These are phyloP conservation scores for Terrapene triunguis DNA, from an alignment of 2,113 vertebrate genomes.

Conservation along the genomic window DNA sequence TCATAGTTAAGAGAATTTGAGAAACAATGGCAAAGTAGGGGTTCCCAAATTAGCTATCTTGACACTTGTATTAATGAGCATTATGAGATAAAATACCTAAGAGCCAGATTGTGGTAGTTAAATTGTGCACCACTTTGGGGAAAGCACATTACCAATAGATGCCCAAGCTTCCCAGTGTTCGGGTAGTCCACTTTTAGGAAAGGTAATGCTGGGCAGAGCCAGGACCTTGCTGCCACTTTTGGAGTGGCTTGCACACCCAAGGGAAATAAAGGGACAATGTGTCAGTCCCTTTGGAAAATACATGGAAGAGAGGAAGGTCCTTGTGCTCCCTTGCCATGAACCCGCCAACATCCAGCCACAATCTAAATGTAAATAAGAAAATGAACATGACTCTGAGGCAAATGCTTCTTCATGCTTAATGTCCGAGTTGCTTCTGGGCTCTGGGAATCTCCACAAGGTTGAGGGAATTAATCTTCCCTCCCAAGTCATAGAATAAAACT, in stretches of 20 bases:
- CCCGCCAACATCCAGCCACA: not conserved
- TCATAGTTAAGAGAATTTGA: not conserved
- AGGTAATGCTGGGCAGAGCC: not conserved
- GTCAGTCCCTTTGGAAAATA: not conserved
- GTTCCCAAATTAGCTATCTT: not conserved
- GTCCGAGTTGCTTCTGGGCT: not conserved
- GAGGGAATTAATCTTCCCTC: not conserved
- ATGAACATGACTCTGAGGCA: not conserved
- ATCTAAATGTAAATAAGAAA: not conserved
- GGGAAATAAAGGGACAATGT: not conserved
- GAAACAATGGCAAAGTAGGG: not conserved
- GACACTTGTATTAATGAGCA: not conserved
- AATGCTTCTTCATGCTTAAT: not conserved
- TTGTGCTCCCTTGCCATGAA: not conserved
- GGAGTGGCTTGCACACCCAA: not conserved
- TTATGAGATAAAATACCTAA: not conserved
- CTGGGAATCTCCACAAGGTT: not conserved
- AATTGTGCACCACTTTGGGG: not conserved
- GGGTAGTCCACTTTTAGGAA: not conserved
- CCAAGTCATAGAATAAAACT: not conserved
- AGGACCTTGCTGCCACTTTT: not conserved
- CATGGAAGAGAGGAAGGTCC: not conserved
- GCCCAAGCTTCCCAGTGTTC: not conserved
- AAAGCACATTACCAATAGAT: no score
- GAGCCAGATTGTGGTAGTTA: not conserved